phyloP scores from a whole-genome alignment of 2,797 vertebrate species.

The Onychomys leucogaster region DNA sequence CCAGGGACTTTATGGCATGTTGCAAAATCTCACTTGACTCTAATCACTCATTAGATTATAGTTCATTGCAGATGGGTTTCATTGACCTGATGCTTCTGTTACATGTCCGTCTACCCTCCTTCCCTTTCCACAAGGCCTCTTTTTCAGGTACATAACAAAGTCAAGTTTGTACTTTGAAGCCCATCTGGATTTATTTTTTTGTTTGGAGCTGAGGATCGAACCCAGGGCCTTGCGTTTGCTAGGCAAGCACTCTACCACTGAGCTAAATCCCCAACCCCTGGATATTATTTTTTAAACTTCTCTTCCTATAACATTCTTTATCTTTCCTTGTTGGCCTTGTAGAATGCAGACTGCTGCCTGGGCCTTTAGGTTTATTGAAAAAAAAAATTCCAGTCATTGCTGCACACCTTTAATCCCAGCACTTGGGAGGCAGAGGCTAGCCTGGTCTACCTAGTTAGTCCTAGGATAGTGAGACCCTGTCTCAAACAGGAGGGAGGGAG shows the following conservation, averaged over 20 bases:
- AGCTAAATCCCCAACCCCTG: no score
- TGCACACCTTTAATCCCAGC: not conserved
- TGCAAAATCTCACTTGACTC: constrained; percentile 30
- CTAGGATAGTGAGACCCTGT: not conserved
- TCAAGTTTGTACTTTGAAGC: not conserved
- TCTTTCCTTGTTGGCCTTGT: not conserved
- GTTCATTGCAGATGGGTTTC: constrained; percentile 24
- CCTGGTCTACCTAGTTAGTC: not conserved
- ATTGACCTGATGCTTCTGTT: constrained; percentile 45
- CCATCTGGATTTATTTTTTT: no score
- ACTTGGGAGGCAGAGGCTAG: no score
- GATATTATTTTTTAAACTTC: constrained; percentile 16
- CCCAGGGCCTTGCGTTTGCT: no score
- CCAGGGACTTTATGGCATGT: not conserved
- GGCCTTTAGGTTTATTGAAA: constrained; percentile 14
- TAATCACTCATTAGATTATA: constrained; percentile 10
- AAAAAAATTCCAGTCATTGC: not conserved
- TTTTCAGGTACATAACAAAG: constrained; percentile 29
- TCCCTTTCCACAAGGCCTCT: constrained; percentile 29
- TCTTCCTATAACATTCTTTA: not conserved
- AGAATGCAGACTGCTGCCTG: not conserved
- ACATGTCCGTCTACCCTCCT: not conserved
- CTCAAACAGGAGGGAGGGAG: not conserved
- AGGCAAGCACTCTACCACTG: no score
- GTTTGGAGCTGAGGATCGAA: no score